Base-by-base conservation (phyloP, 2,888 invertebrate species). In the Eustalomyia histrio region DNA sequence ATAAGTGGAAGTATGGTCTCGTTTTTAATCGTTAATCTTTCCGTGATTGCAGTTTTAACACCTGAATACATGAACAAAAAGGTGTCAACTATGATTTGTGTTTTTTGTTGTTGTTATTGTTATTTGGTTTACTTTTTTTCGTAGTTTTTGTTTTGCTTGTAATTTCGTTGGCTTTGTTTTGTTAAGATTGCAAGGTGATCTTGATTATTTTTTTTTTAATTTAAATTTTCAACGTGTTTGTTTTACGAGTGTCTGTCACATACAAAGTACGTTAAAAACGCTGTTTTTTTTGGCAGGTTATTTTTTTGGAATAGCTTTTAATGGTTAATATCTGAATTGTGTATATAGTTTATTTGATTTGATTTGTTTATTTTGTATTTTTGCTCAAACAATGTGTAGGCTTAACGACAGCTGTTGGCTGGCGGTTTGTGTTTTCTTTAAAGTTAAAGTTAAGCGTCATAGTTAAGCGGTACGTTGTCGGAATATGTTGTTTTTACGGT, bases 381-480 rank as follows among this genome's bases (percentile, higher is more conserved):
- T 74, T 35, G 64, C 61, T 43, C 57, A 75, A 52, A 64, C 64
- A 12, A 47, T 60, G 61, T 74, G 78, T 75, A 57, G 74, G 64
- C 12, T 71, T 67, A 81, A 81, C 67, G 78, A 72, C 80, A 72
- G 74, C 33, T 69, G 60, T 58, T 65, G 57, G 8, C 10, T 18
- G 21, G 10, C 21, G 6, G n/a, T 53, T 55, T n/a, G 29, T 14
- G 53, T 6, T 68, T 60, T 69, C 16, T 18, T 68, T 76, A 33
- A 61, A 57, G 12, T 24, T 29, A 43, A 17, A 21, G 71, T 29
- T 29, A 29, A 71, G 61, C 35, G 60, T 84, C 85, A 87, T 86
- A 87, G 86, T 85, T 79, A 85, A 87, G 84, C 85, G 86, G 86
- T 84, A 83, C 85, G 84, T 85, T 85, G 85, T 84, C 58, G 76